These are phyloP conservation scores for Thymelicus acteon DNA, from an alignment of 2,888 invertebrate genomes.

Conservation along the genomic window DNA sequence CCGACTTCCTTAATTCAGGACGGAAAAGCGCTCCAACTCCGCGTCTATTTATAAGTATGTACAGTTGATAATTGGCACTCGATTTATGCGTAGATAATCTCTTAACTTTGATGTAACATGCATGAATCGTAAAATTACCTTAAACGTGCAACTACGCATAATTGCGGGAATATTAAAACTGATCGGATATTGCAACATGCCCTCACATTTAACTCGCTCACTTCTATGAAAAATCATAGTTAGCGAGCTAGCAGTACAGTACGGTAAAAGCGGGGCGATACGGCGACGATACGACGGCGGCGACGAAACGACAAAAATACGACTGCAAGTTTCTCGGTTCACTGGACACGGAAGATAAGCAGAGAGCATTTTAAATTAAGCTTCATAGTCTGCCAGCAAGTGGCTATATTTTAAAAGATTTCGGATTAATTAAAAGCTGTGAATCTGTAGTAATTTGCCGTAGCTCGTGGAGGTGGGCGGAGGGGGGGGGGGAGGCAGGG, in stretches of 20 bases:
- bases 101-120: slow-evolving; percentile 7
- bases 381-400: not conserved
- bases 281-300: not conserved
- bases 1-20: too few relatives aligned
- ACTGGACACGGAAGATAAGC: slow-evolving; percentile 8
- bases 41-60: too few relatives aligned
- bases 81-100: slow-evolving; percentile 10
- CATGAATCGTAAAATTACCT: slow-evolving; percentile 18
- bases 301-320: not conserved
- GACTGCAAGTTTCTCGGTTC: not conserved
- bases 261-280: too few relatives aligned
- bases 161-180: slow-evolving; percentile 15
- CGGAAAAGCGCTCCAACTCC: too few relatives aligned
- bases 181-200: slow-evolving; percentile 11
- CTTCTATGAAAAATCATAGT: too few relatives aligned
- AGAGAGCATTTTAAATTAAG: not conserved
- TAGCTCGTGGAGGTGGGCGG: slow-evolving; percentile 6
- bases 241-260: too few relatives aligned
- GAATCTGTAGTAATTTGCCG: slow-evolving; percentile 25
- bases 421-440: slow-evolving; percentile 12
- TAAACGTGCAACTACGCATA: slow-evolving; percentile 12
- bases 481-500: slow-evolving; percentile 37
- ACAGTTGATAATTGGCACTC: not conserved
- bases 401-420: slow-evolving; percentile 6
- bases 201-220: not conserved